Conservation (phyloP, 2,888 invertebrate species). For the Platynereis dumerilii region DNA sequence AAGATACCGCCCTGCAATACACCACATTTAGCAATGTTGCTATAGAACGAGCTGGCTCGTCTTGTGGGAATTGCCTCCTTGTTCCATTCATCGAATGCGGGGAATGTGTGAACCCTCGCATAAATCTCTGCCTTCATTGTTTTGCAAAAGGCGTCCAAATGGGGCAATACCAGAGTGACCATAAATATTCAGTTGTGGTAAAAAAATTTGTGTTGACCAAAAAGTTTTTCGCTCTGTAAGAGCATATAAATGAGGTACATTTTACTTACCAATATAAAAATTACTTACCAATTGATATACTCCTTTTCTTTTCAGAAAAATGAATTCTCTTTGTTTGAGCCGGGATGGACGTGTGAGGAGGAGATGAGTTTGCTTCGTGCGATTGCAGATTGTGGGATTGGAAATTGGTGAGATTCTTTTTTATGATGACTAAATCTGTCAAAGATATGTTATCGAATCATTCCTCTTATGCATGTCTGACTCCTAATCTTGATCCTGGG, state of each 20-base stretch:
- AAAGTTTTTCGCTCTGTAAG: too few species aligned
- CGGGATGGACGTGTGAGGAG: slow-evolving; percentile 82
- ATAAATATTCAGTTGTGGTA: slow-evolving; percentile 77
- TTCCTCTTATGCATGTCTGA: too few species aligned
- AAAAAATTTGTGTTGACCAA: too few species aligned
- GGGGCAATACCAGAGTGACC: slow-evolving; percentile 74
- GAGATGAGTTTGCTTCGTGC: slow-evolving; percentile 77
- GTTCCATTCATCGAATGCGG: slow-evolving; percentile 82
- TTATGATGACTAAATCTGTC: too few species aligned
- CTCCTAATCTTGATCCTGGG: background rate
- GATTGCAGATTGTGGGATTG: slow-evolving; percentile 75
- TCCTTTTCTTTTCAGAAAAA: slow-evolving; percentile 65
- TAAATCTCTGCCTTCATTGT: slow-evolving; percentile 76
- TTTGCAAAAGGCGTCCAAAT: slow-evolving; percentile 81
- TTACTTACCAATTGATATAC: too few species aligned
- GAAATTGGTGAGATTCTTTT: slow-evolving; percentile 74
- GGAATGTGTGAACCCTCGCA: slow-evolving; percentile 69
- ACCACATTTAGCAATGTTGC: too few species aligned
- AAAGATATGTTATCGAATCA: too few species aligned
- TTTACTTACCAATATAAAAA: too few species aligned
- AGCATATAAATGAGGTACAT: too few species aligned
- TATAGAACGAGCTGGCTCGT: too few species aligned
- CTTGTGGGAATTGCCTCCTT: slow-evolving; percentile 68
- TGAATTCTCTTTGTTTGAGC: slow-evolving; percentile 78
- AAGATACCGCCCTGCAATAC: too few species aligned